Evolutionary conservation across 2,797 vertebrate species (phyloP).

Genomic region (Lateolabrax maculatus): DNA sequence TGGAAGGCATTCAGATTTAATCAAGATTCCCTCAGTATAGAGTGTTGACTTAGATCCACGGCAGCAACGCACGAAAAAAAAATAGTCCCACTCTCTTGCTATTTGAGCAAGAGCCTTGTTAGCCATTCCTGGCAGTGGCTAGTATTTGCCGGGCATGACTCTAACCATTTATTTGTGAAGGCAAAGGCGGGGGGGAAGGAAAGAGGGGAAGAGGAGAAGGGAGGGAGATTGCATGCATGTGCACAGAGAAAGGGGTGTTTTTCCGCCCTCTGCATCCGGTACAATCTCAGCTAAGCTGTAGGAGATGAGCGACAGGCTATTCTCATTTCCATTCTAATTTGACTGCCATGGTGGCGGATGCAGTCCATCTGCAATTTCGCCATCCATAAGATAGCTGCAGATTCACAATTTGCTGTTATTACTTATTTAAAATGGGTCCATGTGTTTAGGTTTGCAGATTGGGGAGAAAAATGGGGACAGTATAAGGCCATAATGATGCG

Average conservation of each 20-base stretch:
- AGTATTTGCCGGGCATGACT: constrained; percentile 77
- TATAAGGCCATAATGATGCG: constrained; percentile 79
- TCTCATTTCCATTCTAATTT: constrained; percentile 79
- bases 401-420: constrained; percentile 45
- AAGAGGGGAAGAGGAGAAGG: constrained; percentile 56
- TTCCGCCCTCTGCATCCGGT: constrained; percentile 78
- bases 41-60: constrained; percentile 62
- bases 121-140: constrained; percentile 77
- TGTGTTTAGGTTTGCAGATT: constrained; percentile 44
- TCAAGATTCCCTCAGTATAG: constrained; percentile 78
- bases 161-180: constrained; percentile 79
- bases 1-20: constrained; percentile 79
- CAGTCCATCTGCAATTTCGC: constrained; percentile 33
- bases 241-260: constrained; percentile 72
- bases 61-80: constrained; percentile 57
- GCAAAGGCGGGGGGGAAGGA: constrained; percentile 50
- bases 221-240: constrained; percentile 70
- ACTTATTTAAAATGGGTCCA: constrained; percentile 48
- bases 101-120: constrained; percentile 68
- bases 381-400: constrained; percentile 34
- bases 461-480: constrained; percentile 29
- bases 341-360: constrained; percentile 51
- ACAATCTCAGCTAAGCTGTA: constrained; percentile 76
- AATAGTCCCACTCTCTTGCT: constrained; percentile 68
- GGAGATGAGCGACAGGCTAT: constrained; percentile 70